Percentiles rank a stretch among this genome's conserved stretches.
Conservation (phyloP, 2,113 vertebrate genomes). For the Todiramphus saurophagus region DNA sequence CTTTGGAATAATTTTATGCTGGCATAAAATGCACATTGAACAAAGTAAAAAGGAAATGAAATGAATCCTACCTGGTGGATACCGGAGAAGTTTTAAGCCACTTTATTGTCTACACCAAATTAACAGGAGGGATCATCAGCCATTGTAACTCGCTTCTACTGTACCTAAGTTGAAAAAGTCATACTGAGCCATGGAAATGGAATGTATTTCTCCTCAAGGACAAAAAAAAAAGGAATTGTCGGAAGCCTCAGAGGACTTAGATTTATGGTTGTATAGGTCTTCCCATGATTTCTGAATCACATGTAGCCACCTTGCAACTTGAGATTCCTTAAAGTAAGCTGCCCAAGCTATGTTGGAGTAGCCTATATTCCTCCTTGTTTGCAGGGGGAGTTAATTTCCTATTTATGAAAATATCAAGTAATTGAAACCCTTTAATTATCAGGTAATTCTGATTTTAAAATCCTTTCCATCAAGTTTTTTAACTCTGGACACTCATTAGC, state of each 20-base stretch:
- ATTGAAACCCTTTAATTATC: slow-evolving; percentile 34
- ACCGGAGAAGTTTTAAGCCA: not conserved
- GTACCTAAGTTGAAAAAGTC: not conserved
- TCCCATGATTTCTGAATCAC: not conserved
- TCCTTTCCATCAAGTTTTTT: not conserved
- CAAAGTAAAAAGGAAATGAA: not conserved
- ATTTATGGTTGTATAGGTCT: not conserved
- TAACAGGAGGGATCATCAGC: not conserved
- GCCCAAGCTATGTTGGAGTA: not conserved
- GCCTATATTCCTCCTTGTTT: not conserved
- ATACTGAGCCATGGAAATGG: not conserved
- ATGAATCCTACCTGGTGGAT: not conserved
- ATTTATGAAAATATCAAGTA: not conserved
- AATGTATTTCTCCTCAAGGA: not conserved
- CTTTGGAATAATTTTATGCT: slow-evolving; percentile 21
- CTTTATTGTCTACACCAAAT: not conserved
- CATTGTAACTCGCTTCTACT: not conserved
- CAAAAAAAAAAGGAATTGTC: not conserved
- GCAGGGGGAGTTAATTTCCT: not conserved
- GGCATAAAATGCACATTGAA: not conserved
- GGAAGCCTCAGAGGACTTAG: not conserved
- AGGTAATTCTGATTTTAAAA: slow-evolving; percentile 32
- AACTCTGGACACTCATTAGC: not conserved
- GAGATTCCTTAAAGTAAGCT: not conserved
- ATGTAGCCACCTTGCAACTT: not conserved